Percentiles rank a stretch among this genome's conserved stretches.
phyloP scores from a whole-genome alignment of 2,113 vertebrate species.

The Climacteris rufus region DNA sequence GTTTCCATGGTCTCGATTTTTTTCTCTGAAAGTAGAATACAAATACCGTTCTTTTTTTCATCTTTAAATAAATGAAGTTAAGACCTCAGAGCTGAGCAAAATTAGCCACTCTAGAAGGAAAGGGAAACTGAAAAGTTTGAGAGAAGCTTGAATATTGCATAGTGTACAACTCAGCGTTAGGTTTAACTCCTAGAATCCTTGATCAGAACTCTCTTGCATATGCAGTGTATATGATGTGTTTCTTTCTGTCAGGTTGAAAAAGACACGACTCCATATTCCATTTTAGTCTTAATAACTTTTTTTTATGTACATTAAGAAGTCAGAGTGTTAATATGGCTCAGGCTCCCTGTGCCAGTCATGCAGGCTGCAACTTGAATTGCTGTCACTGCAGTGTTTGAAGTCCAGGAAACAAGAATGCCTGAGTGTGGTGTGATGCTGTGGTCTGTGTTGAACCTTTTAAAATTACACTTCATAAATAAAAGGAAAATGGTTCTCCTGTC shows the following conservation, averaged over 20 bases:
- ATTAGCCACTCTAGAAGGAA: neutral
- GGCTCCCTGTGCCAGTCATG: neutral
- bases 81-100: neutral
- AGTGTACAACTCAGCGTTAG: neutral
- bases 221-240: neutral
- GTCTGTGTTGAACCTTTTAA: neutral
- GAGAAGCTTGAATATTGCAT: neutral
- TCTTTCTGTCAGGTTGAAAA: neutral
- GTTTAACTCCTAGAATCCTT: neutral
- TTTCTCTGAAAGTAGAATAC: neutral
- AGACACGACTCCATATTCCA: neutral
- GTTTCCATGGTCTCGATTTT: neutral
- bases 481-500: neutral
- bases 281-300: neutral
- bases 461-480: neutral
- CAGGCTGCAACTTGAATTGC: neutral
- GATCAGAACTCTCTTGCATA: neutral
- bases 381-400: neutral
- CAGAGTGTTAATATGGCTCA: neutral
- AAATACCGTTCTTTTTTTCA: neutral
- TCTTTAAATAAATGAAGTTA: neutral
- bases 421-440: neutral
- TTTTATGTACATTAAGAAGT: neutral
- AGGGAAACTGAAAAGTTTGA: neutral
- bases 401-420: neutral